phyloP scores from a whole-genome alignment of 1,140 invertebrate genomes.

The Polypedilum pembai region DNA sequence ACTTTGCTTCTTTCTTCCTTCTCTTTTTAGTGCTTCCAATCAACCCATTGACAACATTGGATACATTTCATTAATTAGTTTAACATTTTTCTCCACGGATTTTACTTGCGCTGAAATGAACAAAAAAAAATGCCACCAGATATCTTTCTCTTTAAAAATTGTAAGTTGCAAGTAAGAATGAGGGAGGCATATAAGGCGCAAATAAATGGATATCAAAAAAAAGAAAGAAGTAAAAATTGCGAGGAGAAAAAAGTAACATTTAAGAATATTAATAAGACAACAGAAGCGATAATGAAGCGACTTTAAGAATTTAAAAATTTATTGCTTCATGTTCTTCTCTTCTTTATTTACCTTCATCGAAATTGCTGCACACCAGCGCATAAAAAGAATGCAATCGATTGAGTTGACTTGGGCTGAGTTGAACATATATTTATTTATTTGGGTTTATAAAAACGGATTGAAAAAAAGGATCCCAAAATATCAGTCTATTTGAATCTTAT shows the following conservation, averaged over 20 bases:
- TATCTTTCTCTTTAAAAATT: not conserved
- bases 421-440: not conserved
- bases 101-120: not conserved
- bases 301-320: conserved; percentile 28
- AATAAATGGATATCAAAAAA: conserved; percentile 5
- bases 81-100: not conserved
- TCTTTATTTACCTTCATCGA: not conserved
- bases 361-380: not conserved
- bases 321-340: conserved; percentile 24
- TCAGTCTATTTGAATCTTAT: not conserved
- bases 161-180: not conserved
- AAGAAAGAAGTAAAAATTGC: not conserved
- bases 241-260: not conserved
- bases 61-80: conserved; percentile 19
- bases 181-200: not conserved
- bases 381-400: not conserved
- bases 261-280: conserved; percentile 29
- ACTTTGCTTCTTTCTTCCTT: not conserved
- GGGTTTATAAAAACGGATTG: not conserved
- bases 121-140: not conserved
- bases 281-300: conserved; percentile 27
- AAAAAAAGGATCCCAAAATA: not conserved
- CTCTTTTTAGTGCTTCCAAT: not conserved
- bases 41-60: no score
- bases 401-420: conserved; percentile 10